A percentile compares a stretch with the other conserved stretches of the same genome.
These are phyloP conservation scores for Acipenser oxyrinchus DNA, from an alignment of 2,797 vertebrate species.

Conservation along the genomic window DNA sequence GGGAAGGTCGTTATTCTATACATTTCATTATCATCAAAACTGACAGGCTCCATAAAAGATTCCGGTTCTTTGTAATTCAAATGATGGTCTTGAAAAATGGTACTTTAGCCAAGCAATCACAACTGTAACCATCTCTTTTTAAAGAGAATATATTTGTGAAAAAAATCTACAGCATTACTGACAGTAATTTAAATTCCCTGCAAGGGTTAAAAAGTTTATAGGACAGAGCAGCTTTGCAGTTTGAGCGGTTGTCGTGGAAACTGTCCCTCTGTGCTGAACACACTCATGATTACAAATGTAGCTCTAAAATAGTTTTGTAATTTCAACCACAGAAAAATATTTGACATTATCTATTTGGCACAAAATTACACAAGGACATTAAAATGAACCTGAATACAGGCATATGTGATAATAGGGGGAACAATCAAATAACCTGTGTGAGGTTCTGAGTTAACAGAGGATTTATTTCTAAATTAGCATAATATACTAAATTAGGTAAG, in stretches of 20 bases:
- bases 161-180: not conserved
- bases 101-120: too few species aligned
- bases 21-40: too few species aligned
- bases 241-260: slow-evolving; percentile 33
- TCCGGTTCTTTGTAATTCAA: too few species aligned
- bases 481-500: not conserved
- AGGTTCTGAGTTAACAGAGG: not conserved
- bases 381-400: slow-evolving; percentile 1
- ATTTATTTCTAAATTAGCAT: not conserved
- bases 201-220: slow-evolving; percentile 27
- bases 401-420: slow-evolving; percentile 1
- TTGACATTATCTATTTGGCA: not conserved
- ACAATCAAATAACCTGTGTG: not conserved
- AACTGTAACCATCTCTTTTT: too few species aligned
- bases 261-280: slow-evolving; percentile 15
- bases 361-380: slow-evolving; percentile 12
- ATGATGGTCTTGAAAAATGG: too few species aligned
- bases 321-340: slow-evolving; percentile 1
- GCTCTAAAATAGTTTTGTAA: slow-evolving; percentile 12
- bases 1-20: too few species aligned
- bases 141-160: too few species aligned
- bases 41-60: too few species aligned
- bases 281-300: slow-evolving; percentile 26
- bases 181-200: not conserved
- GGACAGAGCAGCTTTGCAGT: slow-evolving; percentile 22